Evolutionary conservation across 2,113 vertebrate species (phyloP).

Genomic region (Ranitomeya imitator): DNA sequence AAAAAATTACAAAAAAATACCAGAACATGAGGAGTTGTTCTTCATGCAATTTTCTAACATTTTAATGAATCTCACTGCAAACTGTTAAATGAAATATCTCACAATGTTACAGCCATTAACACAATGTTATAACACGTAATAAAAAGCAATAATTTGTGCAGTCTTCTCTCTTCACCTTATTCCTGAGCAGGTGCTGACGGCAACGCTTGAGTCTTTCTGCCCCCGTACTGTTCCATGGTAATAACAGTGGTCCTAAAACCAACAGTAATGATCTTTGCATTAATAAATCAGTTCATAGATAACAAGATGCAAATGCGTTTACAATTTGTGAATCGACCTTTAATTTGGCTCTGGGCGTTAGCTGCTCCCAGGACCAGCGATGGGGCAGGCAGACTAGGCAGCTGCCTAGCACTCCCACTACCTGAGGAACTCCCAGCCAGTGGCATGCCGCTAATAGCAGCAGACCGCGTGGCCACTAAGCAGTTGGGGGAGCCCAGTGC

Average conservation of each 20-base stretch:
- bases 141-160: neutral
- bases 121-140: neutral
- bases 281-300: neutral
- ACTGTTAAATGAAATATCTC: too few species aligned
- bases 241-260: slow-evolving; percentile 86
- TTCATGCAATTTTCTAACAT: neutral
- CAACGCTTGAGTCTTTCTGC: slow-evolving; percentile 78
- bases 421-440: too few species aligned
- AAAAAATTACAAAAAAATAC: neutral
- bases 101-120: too few species aligned
- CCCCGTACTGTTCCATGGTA: slow-evolving; percentile 86
- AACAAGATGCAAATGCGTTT: too few species aligned
- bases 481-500: too few species aligned
- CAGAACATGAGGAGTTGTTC: neutral
- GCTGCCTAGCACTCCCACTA: too few species aligned
- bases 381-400: too few species aligned
- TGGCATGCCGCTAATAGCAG: too few species aligned
- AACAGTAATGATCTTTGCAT: neutral
- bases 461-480: too few species aligned
- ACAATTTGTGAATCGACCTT: neutral
- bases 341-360: neutral
- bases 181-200: slow-evolving; percentile 86
- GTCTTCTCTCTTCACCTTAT: slow-evolving; percentile 78
- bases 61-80: too few species aligned
- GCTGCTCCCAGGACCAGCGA: too few species aligned